Conservation (phyloP, 2,113 vertebrate species). For the Paratilapia polleni region DNA sequence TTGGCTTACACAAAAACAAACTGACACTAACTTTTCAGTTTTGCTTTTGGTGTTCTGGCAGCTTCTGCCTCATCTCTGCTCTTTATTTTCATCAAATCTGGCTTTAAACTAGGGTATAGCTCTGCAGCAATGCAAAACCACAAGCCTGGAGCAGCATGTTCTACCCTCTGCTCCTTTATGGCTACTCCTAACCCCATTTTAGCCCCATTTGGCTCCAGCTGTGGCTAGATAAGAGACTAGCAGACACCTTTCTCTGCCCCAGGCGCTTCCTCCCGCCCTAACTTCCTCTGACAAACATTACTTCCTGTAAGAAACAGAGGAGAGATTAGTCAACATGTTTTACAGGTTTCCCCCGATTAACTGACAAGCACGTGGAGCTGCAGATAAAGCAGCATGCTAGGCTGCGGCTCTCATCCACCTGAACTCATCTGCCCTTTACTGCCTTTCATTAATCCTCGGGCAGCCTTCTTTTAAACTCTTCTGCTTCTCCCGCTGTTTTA, state of each 20-base stretch:
- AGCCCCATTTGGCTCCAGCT: neutral
- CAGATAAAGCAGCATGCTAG: conserved; percentile 17
- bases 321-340: conserved; percentile 65
- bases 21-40: neutral
- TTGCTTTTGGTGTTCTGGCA: neutral
- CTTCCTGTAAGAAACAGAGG: conserved; percentile 65
- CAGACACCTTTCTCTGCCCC: conserved; percentile 64
- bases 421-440: neutral
- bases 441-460: neutral
- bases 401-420: neutral
- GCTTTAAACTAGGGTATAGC: neutral
- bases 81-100: neutral
- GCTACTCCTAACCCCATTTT: neutral
- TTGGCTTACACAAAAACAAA: neutral
- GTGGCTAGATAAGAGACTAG: conserved; percentile 63
- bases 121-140: neutral
- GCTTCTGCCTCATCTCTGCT: neutral
- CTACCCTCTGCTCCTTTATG: neutral
- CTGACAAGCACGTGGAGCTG: conserved; percentile 36
- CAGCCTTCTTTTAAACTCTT: neutral
- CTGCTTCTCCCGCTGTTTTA: neutral
- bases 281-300: conserved; percentile 69
- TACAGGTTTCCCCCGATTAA: conserved; percentile 57
- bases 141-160: neutral
- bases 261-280: conserved; percentile 55